Base-by-base conservation (phyloP, 2,797 vertebrate genomes). In the Trachops cirrhosus region DNA sequence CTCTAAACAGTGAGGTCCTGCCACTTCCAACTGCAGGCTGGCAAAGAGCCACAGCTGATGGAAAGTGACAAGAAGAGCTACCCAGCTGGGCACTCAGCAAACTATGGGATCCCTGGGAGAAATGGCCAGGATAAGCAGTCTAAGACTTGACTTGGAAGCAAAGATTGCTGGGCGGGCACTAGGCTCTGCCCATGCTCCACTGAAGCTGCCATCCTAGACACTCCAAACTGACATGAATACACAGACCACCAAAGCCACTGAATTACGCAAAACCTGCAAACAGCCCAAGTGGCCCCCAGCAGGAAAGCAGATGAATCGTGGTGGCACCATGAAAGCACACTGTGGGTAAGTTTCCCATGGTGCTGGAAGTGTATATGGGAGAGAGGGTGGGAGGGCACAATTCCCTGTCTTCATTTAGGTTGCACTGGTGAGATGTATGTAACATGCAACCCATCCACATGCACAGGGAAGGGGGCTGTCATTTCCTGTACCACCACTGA, bases 351-450 rank as follows among this genome's bases (percentile, higher is more conserved):
- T 73, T 14, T 62, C n/a, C 52, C 22, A 39, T 6, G 34, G 26
- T 73, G 3, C 18, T 41, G 14, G 16, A 83, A 32, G 46, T 39
- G 32, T n/a, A n/a, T n/a, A 75, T 12, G 3, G 44, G 32, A 10
- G 22, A 11, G 22, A 16, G 41, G 4, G 11, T 1, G 0, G 10
- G n/a, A 2, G 9, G 0, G 39, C 16, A 83, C 32, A 80, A 19
- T 26, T 50, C 24, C 48, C 62, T 19, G 22, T 87, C 83, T 57
- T 44, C 29, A 41, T 24, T 18, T n/a, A 41, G 19, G n/a, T 9
- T 9, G 6, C 52, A 64, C 5, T 4, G 14, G 9, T 29, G 5
- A 8, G 18, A 9, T 29, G 3, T 57, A 52, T 39, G 57, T 68
- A 62, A 32, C 18, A 9, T 10, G 21, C 19, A 29, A 83, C 3